A percentile compares a stretch with the other conserved stretches of the same genome.
Conservation (phyloP, 1,140 invertebrate species). For the Campoletis sonorensis region DNA sequence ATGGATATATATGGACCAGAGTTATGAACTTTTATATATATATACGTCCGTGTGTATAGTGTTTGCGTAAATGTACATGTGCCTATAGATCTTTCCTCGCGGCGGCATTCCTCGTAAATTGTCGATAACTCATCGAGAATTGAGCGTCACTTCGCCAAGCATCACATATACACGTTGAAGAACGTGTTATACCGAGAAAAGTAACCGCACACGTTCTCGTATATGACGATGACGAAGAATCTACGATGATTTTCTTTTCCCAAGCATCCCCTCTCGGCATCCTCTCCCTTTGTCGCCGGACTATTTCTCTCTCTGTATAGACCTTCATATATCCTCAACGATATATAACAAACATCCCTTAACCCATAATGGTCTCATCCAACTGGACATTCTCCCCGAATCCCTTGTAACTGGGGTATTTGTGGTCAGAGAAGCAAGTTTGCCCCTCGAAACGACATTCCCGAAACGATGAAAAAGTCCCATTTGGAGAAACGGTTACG, state of each 20-base stretch:
- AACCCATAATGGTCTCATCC: too few species aligned
- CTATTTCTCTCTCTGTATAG: not conserved
- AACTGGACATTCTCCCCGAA: too few species aligned
- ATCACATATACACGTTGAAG: slow-evolving; percentile 30
- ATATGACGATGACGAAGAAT: slow-evolving; percentile 46
- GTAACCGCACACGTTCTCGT: not conserved
- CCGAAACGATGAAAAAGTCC: too few species aligned
- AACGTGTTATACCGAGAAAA: slow-evolving; percentile 32
- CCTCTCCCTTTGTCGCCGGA: not conserved
- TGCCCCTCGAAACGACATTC: too few species aligned
- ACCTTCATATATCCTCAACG: too few species aligned
- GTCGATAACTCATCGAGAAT: slow-evolving; percentile 70
- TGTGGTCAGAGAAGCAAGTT: too few species aligned
- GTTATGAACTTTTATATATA: not conserved
- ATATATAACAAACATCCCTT: too few species aligned
- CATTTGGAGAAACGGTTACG: too few species aligned
- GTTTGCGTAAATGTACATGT: not conserved
- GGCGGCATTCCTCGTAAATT: slow-evolving; percentile 66
- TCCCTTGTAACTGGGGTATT: too few species aligned
- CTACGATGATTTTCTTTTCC: slow-evolving; percentile 55
- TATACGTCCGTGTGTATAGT: not conserved
- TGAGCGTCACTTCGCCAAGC: slow-evolving; percentile 62
- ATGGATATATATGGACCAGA: not conserved
- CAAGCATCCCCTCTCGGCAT: not conserved
- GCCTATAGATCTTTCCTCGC: slow-evolving; percentile 50